Evolutionary conservation across 2,888 invertebrate genomes (phyloP).

Genomic region (Pandemis corylana): DNA sequence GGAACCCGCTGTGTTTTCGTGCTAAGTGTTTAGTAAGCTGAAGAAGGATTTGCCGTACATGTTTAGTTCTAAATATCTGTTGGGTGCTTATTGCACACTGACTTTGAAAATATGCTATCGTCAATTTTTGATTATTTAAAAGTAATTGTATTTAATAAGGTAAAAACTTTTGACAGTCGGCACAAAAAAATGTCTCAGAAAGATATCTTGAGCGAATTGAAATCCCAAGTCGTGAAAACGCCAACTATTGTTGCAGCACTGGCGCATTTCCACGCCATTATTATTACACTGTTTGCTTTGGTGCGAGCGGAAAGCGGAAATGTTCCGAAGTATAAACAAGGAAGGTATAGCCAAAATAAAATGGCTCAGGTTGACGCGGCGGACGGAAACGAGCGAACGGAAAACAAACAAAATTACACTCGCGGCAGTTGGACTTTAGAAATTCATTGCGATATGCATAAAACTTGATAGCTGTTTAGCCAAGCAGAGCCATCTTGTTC

Average conservation of each 20-base stretch:
- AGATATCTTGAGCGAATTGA: neutral
- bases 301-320: constrained; percentile 20
- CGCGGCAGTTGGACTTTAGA: constrained; percentile 4
- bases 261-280: constrained; percentile 8
- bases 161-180: neutral
- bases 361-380: constrained; percentile 14
- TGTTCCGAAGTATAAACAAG: constrained; percentile 35
- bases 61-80: too few relatives aligned
- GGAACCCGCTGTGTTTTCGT: too few relatives aligned
- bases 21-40: too few relatives aligned
- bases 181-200: neutral
- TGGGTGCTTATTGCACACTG: too few relatives aligned
- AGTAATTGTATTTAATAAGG: neutral
- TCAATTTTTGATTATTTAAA: too few relatives aligned
- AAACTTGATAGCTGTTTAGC: neutral
- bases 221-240: neutral
- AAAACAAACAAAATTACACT: constrained; percentile 26
- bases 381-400: constrained; percentile 23
- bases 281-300: constrained; percentile 37
- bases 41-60: too few relatives aligned
- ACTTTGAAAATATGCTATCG: too few relatives aligned
- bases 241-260: constrained; percentile 7
- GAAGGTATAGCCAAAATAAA: constrained; percentile 23
- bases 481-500: neutral
- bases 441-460: constrained; percentile 11